Conservation (phyloP, 1,140 invertebrate species). For the Pseudobourletiella spinata region DNA sequence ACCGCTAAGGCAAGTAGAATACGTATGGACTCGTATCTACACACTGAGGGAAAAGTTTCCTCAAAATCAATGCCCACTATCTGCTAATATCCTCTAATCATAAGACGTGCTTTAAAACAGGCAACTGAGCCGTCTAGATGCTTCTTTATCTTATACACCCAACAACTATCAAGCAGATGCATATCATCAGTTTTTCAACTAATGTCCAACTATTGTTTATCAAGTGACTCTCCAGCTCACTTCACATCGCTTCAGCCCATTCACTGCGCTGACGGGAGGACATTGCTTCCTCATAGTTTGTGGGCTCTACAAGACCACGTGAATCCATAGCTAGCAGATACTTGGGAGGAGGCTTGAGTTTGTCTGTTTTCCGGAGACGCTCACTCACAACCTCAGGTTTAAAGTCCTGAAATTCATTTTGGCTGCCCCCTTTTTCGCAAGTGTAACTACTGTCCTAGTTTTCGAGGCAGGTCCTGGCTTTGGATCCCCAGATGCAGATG, state of each 20-base stretch:
- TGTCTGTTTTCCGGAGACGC: too few species aligned
- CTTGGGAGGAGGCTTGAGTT: too few species aligned
- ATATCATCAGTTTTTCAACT: not conserved
- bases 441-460: too few species aligned
- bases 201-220: constrained; percentile 7
- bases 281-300: constrained; percentile 12
- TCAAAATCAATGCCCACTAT: not conserved
- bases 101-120: not conserved
- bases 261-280: not conserved
- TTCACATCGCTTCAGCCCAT: constrained; percentile 17
- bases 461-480: too few species aligned
- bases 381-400: too few species aligned
- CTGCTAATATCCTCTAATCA: constrained; percentile 5
- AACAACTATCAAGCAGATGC: not conserved
- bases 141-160: not conserved
- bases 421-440: too few species aligned
- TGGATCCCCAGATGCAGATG: too few species aligned
- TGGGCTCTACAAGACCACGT: not conserved
- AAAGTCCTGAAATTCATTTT: too few species aligned
- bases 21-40: not conserved
- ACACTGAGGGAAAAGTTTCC: not conserved
- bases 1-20: not conserved
- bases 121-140: not conserved
- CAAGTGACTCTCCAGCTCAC: constrained; percentile 10
- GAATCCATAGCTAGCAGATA: too few species aligned